Evolutionary conservation across 2,113 vertebrate genomes (phyloP).

Genomic region (Corydoras sp.): DNA sequence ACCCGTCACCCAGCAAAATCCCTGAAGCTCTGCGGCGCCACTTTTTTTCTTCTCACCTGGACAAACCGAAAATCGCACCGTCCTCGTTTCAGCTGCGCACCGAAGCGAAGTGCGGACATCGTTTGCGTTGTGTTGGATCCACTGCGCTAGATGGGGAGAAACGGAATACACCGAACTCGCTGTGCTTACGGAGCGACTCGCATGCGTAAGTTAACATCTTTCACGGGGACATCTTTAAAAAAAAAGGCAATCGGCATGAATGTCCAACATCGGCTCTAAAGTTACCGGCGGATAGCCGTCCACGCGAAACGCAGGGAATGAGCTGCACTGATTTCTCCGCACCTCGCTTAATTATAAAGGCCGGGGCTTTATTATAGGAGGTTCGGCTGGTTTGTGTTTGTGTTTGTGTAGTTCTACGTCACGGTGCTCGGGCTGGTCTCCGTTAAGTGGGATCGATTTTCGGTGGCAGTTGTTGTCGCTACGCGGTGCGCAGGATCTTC

Average conservation of each 20-base stretch:
- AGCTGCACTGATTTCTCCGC: too few relatives aligned
- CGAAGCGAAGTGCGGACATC: not conserved
- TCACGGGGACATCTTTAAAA: not conserved
- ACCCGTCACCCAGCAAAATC: not conserved
- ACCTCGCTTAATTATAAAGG: too few relatives aligned
- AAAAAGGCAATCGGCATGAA: not conserved
- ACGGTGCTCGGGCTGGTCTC: too few relatives aligned
- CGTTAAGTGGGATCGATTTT: too few relatives aligned
- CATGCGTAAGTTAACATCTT: conserved; percentile 57
- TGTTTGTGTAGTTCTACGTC: too few relatives aligned
- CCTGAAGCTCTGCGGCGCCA: conserved; percentile 48
- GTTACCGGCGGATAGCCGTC: not conserved
- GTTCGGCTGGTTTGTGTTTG: not conserved
- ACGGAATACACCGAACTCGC: conserved; percentile 50
- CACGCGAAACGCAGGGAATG: too few relatives aligned
- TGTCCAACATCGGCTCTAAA: conserved; percentile 5
- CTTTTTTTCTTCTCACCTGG: conserved; percentile 49
- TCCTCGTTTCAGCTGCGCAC: not conserved
- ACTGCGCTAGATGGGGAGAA: conserved; percentile 59
- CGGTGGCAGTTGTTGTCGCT: too few relatives aligned
- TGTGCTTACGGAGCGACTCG: conserved; percentile 37
- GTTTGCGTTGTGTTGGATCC: conserved; percentile 40
- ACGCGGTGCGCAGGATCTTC: too few relatives aligned
- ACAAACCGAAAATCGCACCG: conserved; percentile 13
- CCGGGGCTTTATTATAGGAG: too few relatives aligned